Evolutionary conservation across 2,113 vertebrate genomes (phyloP).

Genomic region (Todiramphus saurophagus): DNA sequence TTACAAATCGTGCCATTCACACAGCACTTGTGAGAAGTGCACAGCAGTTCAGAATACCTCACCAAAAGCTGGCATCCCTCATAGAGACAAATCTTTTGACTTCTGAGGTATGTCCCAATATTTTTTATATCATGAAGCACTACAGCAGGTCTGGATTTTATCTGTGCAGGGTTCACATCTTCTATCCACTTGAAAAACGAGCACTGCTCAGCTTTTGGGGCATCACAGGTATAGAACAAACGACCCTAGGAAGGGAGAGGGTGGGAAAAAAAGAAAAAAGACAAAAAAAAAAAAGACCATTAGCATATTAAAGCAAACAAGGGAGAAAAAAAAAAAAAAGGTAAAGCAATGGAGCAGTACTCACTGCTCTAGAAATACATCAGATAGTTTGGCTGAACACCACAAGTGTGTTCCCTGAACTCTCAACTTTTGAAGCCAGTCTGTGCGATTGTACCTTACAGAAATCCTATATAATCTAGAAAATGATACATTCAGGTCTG

Average conservation of each 20-base stretch:
- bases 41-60: slow-evolving; percentile 57
- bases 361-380: background rate
- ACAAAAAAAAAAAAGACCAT: background rate
- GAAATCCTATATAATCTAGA: background rate
- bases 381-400: background rate
- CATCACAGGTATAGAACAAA: slow-evolving; percentile 79
- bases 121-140: slow-evolving; percentile 72
- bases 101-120: slow-evolving; percentile 72
- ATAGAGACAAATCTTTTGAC: slow-evolving; percentile 74
- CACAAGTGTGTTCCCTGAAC: background rate
- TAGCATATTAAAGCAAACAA: background rate
- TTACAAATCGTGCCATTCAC: background rate
- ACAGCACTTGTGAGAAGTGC: background rate
- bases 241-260: slow-evolving; percentile 62
- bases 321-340: background rate
- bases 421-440: background rate
- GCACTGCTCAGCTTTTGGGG: slow-evolving; percentile 72
- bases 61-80: slow-evolving; percentile 79
- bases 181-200: slow-evolving; percentile 82
- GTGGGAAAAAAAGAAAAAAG: too few species aligned
- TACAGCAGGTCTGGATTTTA: background rate
- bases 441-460: background rate
- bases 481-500: background rate
- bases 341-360: background rate
- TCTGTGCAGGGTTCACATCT: slow-evolving; percentile 39